Evolutionary conservation across 2,113 vertebrate species (phyloP).

Genomic region (Centropus bengalensis): DNA sequence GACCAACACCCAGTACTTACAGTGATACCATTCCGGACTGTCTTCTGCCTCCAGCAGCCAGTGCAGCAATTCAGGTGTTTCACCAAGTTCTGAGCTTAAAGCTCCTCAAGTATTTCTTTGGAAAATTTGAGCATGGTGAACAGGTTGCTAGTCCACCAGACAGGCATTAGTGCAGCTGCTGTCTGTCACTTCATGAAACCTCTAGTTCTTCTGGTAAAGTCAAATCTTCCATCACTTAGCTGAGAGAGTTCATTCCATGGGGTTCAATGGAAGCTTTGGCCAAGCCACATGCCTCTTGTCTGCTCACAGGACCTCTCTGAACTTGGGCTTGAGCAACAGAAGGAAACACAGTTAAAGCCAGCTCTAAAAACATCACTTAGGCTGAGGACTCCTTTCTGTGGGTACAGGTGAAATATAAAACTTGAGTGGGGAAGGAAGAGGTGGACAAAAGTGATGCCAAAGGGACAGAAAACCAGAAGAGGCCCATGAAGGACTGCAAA

Average conservation of each 20-base stretch:
- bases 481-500: neutral
- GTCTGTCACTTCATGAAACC: fast-evolving
- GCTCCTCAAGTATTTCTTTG: neutral
- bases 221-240: neutral
- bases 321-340: neutral
- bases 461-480: neutral
- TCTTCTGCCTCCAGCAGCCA: neutral
- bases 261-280: neutral
- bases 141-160: neutral
- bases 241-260: neutral
- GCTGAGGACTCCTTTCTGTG: neutral
- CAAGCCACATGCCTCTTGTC: neutral
- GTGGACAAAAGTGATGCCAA: neutral
- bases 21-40: neutral
- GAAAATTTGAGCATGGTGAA: neutral
- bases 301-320: neutral
- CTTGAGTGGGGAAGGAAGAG: neutral
- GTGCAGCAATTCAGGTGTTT: neutral
- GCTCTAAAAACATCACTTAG: neutral
- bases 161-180: neutral
- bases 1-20: neutral
- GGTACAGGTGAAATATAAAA: neutral
- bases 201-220: neutral
- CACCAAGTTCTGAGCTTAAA: neutral
- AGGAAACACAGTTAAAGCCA: neutral